Percentiles rank a stretch among this genome's conserved stretches.
phyloP scores from a whole-genome alignment of 2,113 vertebrate genomes.

The Coryphaenoides rupestris region DNA sequence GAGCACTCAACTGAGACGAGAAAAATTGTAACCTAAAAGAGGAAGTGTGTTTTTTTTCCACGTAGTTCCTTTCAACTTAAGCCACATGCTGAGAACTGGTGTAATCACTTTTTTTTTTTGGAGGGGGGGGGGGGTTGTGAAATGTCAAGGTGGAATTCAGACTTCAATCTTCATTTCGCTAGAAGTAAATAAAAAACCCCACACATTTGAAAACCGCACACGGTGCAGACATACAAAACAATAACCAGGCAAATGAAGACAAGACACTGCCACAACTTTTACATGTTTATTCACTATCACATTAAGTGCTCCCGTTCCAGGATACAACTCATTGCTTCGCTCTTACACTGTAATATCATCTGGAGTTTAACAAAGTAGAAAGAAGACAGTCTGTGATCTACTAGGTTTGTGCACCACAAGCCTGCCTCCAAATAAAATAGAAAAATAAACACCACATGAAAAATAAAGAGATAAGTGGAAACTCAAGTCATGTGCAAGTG shows the following conservation, averaged over 20 bases:
- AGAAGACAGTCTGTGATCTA: slow-evolving; percentile 70
- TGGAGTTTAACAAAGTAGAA: slow-evolving; percentile 75
- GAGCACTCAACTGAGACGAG: background rate
- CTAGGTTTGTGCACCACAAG: slow-evolving; percentile 53
- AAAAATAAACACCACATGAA: slow-evolving; percentile 50
- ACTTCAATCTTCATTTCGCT: too few species aligned
- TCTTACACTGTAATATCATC: slow-evolving; percentile 63
- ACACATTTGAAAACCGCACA: background rate
- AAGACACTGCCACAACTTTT: slow-evolving; percentile 46
- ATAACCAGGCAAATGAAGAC: background rate
- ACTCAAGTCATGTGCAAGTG: slow-evolving; percentile 66
- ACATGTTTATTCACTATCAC: slow-evolving; percentile 79
- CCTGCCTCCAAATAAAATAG: slow-evolving; percentile 41
- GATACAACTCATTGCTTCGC: slow-evolving; percentile 66
- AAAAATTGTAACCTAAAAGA: background rate
- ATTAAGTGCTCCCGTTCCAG: slow-evolving; percentile 79
- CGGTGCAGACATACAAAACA: too few species aligned
- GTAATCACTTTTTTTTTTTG: too few species aligned
- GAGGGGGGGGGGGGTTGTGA: too few species aligned
- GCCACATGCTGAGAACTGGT: too few species aligned
- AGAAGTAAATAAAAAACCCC: background rate
- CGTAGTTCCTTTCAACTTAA: too few species aligned
- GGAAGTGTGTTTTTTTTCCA: slow-evolving; percentile 14
- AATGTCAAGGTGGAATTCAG: too few species aligned
- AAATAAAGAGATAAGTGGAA: slow-evolving; percentile 41